Evolutionary conservation across 2,113 vertebrate genomes (phyloP), one percentile per base, ranked within the genome.

Genomic region (Daboia siamensis): DNA sequence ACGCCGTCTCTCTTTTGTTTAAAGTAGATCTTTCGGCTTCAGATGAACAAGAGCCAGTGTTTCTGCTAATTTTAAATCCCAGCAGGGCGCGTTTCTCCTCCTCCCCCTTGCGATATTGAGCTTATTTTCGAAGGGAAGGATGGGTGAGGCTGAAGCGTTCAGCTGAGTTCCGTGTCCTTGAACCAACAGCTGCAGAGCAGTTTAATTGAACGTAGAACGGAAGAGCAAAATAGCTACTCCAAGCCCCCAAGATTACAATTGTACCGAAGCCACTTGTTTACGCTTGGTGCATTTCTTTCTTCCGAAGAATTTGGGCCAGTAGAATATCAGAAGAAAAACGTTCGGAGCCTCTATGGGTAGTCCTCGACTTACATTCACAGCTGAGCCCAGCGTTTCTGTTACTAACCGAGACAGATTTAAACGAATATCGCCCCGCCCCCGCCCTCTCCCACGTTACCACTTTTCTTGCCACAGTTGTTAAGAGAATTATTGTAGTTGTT

Each of bases 121-220:
- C 0, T 74, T 74, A 93, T 84, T 64, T 74, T 91, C 0, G 39
- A 89, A 80, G 56, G n/a, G 26, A 56, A 9, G 39, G 1, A 4
- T 54, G 93, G 84, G 55, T 21, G 54, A 46, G 1, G 86, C 9
- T 88, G 91, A 89, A 57, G 39, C 48, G 11, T 80, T n/a, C 74
- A 90, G 61, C 52, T 93, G 56, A 89, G 15, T 64, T 80, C 54
- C 88, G 23, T 88, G 52, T 90, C 91, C 46, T 39, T 88, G 85
- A 74, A n/a, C 51, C 57, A 5, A 26, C 2, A 15, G 5, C 57
- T 92, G n/a, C 88, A 80, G 9, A 33, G 17, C 8, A 17, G 13
- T 20, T 86, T 88, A 80, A 86, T 29, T 39, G 13, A 33, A 61
- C 48, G 11, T 46, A 9, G 52, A 59, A 39, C n/a, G 64, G 86